phyloP scores from a whole-genome alignment of 2,888 invertebrate genomes.

The Ferdinandea cuprea region DNA sequence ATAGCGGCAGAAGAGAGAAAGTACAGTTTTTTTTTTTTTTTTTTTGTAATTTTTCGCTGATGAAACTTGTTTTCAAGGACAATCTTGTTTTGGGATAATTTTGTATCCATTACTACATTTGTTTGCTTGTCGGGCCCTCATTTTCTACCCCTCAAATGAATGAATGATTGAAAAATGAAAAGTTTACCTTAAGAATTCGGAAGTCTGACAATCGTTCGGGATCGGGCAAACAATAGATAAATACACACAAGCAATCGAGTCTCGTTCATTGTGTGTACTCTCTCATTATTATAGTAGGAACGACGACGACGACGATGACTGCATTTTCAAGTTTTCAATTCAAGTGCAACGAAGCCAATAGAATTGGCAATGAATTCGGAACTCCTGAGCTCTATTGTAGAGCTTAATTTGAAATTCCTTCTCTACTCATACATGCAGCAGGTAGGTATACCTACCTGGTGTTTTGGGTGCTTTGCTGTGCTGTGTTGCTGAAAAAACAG shows the following conservation, averaged over 20 bases:
- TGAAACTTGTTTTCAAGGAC: constrained; percentile 61
- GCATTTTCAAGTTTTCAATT: constrained; percentile 72
- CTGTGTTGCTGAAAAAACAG: constrained; percentile 29
- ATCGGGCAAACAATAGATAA: constrained; percentile 59
- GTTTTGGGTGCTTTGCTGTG: constrained; percentile 17
- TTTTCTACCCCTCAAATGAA: no score
- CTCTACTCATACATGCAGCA: background rate
- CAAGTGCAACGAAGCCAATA: constrained; percentile 71
- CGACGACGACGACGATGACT: constrained; percentile 64
- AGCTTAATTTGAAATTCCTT: constrained; percentile 62
- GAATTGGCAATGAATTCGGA: constrained; percentile 73
- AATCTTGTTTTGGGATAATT: constrained; percentile 48
- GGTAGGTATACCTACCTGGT: constrained; percentile 8
- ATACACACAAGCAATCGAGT: constrained; percentile 47
- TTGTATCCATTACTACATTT: constrained; percentile 52
- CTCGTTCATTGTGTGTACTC: constrained; percentile 1
- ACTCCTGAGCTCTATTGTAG: constrained; percentile 35
- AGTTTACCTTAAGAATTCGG: constrained; percentile 51
- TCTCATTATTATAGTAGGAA: constrained; percentile 48
- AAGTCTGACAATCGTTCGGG: constrained; percentile 64
- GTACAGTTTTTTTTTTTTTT: constrained; percentile 32
- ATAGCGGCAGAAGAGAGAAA: constrained; percentile 25
- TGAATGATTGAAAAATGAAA: constrained; percentile 39
- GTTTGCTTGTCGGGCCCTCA: constrained; percentile 27
- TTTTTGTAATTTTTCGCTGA: constrained; percentile 3